These are phyloP conservation scores for Nautilus pompilius DNA, from an alignment of 1,140 invertebrate species.

Conservation along the genomic window DNA sequence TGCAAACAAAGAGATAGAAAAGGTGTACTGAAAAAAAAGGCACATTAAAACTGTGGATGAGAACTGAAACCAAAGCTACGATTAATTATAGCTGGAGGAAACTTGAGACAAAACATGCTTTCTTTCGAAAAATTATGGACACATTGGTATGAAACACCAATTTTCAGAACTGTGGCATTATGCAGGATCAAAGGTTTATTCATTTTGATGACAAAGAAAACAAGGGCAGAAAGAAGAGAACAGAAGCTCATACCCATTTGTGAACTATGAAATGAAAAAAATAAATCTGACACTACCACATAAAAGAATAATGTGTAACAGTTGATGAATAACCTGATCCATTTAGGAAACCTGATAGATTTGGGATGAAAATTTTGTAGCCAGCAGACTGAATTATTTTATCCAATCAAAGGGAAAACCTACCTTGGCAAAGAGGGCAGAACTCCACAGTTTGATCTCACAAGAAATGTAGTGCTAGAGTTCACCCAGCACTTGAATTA, in stretches of 20 bases:
- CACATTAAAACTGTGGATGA: slow-evolving; percentile 3
- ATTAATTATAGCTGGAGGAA: slow-evolving; percentile 6
- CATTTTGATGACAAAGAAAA: slow-evolving; percentile 34
- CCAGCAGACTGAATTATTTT: slow-evolving; percentile 46
- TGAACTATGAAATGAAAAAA: slow-evolving; percentile 25
- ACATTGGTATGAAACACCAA: slow-evolving; percentile 8
- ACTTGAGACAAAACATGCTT: neutral
- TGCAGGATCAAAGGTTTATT: slow-evolving; percentile 11
- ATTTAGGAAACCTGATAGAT: slow-evolving; percentile 30
- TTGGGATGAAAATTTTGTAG: slow-evolving; percentile 51
- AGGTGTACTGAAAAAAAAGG: too few species aligned
- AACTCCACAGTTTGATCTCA: neutral
- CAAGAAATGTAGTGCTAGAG: slow-evolving; percentile 2
- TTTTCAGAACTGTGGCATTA: slow-evolving; percentile 16
- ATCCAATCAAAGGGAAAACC: slow-evolving; percentile 10
- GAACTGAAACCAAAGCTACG: slow-evolving; percentile 14
- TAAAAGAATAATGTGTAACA: slow-evolving; percentile 18
- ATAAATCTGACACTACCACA: slow-evolving; percentile 9
- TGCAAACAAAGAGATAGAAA: too few species aligned
- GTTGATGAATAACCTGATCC: slow-evolving; percentile 42
- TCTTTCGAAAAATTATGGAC: neutral
- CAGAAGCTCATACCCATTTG: slow-evolving; percentile 30
- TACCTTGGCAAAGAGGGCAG: slow-evolving; percentile 12
- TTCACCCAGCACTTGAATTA: slow-evolving; percentile 3
- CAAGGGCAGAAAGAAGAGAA: slow-evolving; percentile 5